Conservation (phyloP, 2,888 invertebrate species). For the Macrosiphum euphorbiae region DNA sequence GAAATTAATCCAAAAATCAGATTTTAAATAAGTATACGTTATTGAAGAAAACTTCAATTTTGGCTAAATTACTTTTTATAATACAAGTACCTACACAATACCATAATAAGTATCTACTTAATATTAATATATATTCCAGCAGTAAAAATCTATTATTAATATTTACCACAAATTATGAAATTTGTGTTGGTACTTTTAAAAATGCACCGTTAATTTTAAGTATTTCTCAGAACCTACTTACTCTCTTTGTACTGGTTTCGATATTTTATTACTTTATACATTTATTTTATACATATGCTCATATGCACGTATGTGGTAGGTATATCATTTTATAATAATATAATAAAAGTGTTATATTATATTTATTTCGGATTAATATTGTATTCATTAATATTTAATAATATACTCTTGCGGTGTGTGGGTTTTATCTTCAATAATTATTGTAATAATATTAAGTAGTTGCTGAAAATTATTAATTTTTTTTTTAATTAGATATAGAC, state of each 20-base stretch:
- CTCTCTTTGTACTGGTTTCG: not conserved
- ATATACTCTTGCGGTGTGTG: conserved; percentile 20
- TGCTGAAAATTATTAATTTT: conserved; percentile 48
- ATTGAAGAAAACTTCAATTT: not conserved
- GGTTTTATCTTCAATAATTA: conserved; percentile 46
- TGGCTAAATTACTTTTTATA: not conserved
- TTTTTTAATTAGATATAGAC: not conserved
- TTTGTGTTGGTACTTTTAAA: not conserved
- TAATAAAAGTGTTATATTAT: not conserved
- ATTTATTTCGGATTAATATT: conserved; percentile 35
- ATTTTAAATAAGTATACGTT: not conserved
- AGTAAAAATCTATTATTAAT: not conserved
- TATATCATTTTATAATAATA: not conserved
- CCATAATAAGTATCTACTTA: too few relatives aligned
- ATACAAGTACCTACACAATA: not conserved
- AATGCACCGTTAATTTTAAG: not conserved
- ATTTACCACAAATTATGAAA: not conserved
- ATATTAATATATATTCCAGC: not conserved
- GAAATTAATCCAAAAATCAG: not conserved
- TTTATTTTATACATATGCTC: not conserved
- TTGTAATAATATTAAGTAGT: not conserved
- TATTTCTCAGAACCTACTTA: not conserved
- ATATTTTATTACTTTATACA: not conserved
- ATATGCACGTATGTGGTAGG: too few relatives aligned
- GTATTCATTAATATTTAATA: not conserved